These are phyloP conservation scores for Hermatobates lingyangjiaoensis DNA, from an alignment of 1,140 invertebrate species.

Conservation along the genomic window DNA sequence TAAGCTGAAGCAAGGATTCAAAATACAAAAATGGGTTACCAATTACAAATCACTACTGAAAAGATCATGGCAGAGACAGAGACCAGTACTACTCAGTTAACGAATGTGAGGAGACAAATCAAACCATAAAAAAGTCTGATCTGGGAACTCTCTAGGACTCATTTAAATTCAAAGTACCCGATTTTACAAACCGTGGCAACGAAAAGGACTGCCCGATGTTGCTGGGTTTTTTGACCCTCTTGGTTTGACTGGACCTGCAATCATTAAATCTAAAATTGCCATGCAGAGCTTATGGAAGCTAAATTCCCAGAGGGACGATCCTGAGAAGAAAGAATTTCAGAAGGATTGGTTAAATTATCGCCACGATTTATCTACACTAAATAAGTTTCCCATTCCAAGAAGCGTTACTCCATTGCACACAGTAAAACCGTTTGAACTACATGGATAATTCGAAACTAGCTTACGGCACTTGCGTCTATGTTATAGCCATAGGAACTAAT, in stretches of 20 bases:
- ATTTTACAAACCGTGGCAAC: neutral
- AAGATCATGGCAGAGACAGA: too few relatives aligned
- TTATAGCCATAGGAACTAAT: slow-evolving; percentile 12
- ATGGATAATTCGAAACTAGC: slow-evolving; percentile 6
- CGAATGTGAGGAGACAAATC: too few relatives aligned
- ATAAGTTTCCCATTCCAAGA: slow-evolving; percentile 8
- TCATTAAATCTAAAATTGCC: slow-evolving; percentile 8
- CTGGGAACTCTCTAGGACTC: slow-evolving; percentile 19
- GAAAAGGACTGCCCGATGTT: slow-evolving; percentile 10
- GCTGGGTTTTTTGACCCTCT: slow-evolving; percentile 15
- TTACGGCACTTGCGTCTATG: slow-evolving; percentile 5
- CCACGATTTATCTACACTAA: neutral
- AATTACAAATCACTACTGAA: too few relatives aligned
- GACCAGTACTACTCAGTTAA: too few relatives aligned
- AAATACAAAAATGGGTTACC: too few relatives aligned
- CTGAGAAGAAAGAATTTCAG: neutral
- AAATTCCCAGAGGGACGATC: slow-evolving; percentile 10
- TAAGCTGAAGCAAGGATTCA: too few relatives aligned
- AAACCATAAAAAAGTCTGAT: too few relatives aligned
- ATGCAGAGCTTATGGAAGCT: slow-evolving; percentile 14
- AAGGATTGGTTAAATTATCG: slow-evolving; percentile 4
- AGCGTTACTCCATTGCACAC: neutral
- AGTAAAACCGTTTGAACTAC: neutral
- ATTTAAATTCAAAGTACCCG: slow-evolving; percentile 12
- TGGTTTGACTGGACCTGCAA: slow-evolving; percentile 10